Base-by-base conservation (phyloP, 2,113 vertebrate genomes). In the Tachuris rubrigastra region DNA sequence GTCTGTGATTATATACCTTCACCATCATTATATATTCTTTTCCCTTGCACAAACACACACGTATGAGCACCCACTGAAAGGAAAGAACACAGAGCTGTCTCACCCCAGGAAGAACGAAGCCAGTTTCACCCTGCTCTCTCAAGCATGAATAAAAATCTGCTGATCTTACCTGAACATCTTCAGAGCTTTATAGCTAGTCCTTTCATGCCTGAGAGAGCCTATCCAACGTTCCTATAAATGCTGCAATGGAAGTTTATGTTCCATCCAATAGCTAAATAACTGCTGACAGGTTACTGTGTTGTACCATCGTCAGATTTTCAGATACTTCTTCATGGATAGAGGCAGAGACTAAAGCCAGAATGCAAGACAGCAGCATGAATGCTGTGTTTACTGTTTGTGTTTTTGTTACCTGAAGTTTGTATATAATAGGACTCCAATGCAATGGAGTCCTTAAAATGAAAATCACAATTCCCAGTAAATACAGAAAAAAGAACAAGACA, bases 191-290 rank as follows among this genome's bases (percentile, higher is more conserved):
- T 37, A 85, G 60, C 53, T 46, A 58, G 67, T 66, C 42, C 50
- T 62, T 85, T 90, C 79, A 93, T 79, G 82, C 82, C 83, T 96
- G 88, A 85, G 62, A 79, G 67, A 94, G 49, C n/a, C 46, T 73
- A 83, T 53, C 67, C 85, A 85, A 50, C 78, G 82, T 95, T 85
- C 88, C 79, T 80, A 1, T 68, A 94, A 94, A 83, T 49, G 75
- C 82, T 69, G 49, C 4, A 0, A 31, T 69, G 82, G 78, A 94
- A 83, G 23, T 93, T 97, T 94, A 80, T 95, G 72, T 93, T 94
- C 85, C 67, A 53, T 95, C 67, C 9, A 0, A 80, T 46, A 93
- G 55, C 79, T 85, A 87, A 93, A 94, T 79, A 95, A 93, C 76
- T 2, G 5, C 73, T 88, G 88, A 53, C 71, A 92, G 71, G 31